Evolutionary conservation across 2,113 vertebrate genomes (phyloP).

Genomic region (Hypocryptadius cinnamomeus): DNA sequence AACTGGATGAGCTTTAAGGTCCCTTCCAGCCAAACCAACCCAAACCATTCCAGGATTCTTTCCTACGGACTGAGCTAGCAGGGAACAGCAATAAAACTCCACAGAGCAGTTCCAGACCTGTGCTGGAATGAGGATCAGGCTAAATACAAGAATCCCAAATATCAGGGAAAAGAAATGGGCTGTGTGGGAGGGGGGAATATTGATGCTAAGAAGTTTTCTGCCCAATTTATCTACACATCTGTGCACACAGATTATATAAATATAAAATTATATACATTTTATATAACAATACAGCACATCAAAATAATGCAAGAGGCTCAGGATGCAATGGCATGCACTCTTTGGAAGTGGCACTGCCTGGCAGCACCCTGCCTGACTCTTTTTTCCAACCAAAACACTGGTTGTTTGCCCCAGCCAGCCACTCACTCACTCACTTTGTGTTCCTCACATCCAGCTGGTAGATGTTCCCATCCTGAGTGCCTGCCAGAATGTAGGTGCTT

Average conservation of each 20-base stretch:
- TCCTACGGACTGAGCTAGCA: neutral
- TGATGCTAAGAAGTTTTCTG: neutral
- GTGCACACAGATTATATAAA: no score
- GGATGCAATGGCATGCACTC: rapidly evolving
- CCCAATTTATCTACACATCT: rapidly evolving
- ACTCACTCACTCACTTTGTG: constrained; percentile 62
- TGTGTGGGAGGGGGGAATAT: neutral
- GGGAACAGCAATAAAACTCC: neutral
- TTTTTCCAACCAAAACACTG: neutral
- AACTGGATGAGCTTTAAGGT: neutral
- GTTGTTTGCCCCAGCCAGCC: neutral
- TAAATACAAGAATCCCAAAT: neutral
- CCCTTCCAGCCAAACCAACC: neutral
- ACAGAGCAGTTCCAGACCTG: neutral
- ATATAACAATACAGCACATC: neutral
- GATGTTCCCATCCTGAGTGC: constrained; percentile 76
- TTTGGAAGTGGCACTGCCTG: neutral
- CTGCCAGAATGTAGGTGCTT: constrained; percentile 68
- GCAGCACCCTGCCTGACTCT: neutral
- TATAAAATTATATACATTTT: neutral
- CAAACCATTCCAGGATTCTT: neutral
- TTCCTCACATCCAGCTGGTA: constrained; percentile 76
- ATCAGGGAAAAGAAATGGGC: neutral
- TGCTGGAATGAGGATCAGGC: no score
- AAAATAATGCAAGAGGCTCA: neutral